These are phyloP conservation scores for Melanostoma mellinum DNA, from an alignment of 2,888 invertebrate genomes.

Conservation along the genomic window DNA sequence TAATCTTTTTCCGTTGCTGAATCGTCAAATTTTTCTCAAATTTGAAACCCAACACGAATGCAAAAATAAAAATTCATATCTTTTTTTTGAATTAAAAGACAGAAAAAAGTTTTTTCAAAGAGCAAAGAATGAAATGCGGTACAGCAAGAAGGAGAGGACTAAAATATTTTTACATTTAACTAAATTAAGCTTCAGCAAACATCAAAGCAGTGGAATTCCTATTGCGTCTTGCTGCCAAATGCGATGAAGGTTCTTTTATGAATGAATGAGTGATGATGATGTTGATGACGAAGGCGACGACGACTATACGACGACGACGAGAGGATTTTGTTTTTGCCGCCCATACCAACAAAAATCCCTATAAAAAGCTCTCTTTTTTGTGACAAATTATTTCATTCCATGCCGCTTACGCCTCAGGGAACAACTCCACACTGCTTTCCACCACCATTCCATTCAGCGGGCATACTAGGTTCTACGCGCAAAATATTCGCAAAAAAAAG, in stretches of 20 bases:
- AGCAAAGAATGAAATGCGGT: slow-evolving; percentile 22
- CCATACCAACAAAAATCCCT: background rate
- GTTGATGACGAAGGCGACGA: slow-evolving; percentile 22
- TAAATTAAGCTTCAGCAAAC: slow-evolving; percentile 61
- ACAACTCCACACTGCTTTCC: slow-evolving; percentile 22
- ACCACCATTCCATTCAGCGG: slow-evolving; percentile 15
- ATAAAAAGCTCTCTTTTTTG: slow-evolving; percentile 28
- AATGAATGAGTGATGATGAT: slow-evolving; percentile 59
- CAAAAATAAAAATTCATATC: too few relatives aligned
- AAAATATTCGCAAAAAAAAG: slow-evolving; percentile 25
- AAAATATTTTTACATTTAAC: slow-evolving; percentile 64
- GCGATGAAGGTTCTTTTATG: slow-evolving; percentile 51
- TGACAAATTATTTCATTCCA: slow-evolving; percentile 44
- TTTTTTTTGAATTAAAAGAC: too few relatives aligned
- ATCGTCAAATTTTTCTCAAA: too few relatives aligned
- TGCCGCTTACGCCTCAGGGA: slow-evolving; percentile 14
- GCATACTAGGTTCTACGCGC: slow-evolving; percentile 30
- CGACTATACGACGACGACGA: slow-evolving; percentile 13
- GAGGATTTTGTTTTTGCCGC: slow-evolving; percentile 17
- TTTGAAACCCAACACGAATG: too few relatives aligned
- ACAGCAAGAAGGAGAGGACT: slow-evolving; percentile 22
- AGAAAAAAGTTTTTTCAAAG: slow-evolving; percentile 8
- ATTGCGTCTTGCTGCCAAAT: slow-evolving; percentile 53
- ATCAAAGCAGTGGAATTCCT: slow-evolving; percentile 61
- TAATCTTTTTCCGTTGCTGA: too few relatives aligned